Evolutionary conservation across 2,888 invertebrate genomes (phyloP).

Genomic region (Andrena bucephala): DNA sequence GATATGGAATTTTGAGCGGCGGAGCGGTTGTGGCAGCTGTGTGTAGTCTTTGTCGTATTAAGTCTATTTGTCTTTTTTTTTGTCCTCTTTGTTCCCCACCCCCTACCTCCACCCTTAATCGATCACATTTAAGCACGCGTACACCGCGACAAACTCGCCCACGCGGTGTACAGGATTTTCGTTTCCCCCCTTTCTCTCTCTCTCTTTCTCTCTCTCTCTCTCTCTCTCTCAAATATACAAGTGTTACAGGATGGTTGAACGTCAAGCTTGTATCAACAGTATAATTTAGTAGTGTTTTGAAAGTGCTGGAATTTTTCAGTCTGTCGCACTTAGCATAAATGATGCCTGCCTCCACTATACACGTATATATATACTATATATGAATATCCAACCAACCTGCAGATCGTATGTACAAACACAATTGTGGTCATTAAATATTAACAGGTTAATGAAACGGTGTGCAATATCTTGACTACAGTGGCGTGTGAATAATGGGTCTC

Average conservation of each 20-base stretch:
- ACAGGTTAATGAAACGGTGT: conserved; percentile 55
- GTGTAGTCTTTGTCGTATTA: conserved; percentile 40
- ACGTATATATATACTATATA: conserved; percentile 43
- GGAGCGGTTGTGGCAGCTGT: conserved; percentile 68
- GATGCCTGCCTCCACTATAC: conserved; percentile 28
- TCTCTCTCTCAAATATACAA: conserved; percentile 46
- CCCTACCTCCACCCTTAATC: conserved; percentile 5
- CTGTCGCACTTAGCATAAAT: conserved; percentile 60
- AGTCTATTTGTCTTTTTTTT: conserved; percentile 58
- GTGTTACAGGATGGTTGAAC: conserved; percentile 59
- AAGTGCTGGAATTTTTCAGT: conserved; percentile 63
- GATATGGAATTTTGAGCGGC: conserved; percentile 64
- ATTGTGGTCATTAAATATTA: conserved; percentile 53
- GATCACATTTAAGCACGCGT: conserved; percentile 53
- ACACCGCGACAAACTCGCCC: conserved; percentile 40
- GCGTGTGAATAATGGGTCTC: conserved; percentile 45
- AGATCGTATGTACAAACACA: conserved; percentile 60
- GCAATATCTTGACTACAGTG: conserved; percentile 47
- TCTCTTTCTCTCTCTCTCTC: conserved; percentile 11
- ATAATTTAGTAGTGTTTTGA: conserved; percentile 48
- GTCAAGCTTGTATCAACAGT: conserved; percentile 49
- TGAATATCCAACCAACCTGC: conserved; percentile 60
- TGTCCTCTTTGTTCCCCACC: conserved; percentile 3
- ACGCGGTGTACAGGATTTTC: conserved; percentile 35
- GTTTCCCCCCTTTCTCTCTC: neutral